A percentile compares a stretch with the other conserved stretches of the same genome.
Evolutionary conservation across 2,888 invertebrate species (phyloP).

Genomic region (Sturmia bella): DNA sequence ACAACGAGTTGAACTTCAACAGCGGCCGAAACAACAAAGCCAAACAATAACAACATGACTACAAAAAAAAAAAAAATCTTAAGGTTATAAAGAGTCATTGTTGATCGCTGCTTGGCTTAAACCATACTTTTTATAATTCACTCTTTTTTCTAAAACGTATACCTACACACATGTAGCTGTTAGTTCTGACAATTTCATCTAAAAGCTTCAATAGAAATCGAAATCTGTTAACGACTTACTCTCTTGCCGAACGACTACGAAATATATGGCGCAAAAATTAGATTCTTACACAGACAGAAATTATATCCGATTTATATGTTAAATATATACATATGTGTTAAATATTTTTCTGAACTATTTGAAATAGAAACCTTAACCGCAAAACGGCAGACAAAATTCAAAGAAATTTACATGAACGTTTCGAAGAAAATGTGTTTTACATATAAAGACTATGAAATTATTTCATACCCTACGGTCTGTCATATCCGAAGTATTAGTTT

Average conservation of each 20-base stretch:
- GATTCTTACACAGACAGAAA: constrained; percentile 9
- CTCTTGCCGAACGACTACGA: constrained; percentile 38
- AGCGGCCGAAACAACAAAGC: constrained; percentile 45
- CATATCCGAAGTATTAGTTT: no score
- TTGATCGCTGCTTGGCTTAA: constrained; percentile 29
- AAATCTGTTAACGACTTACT: not conserved
- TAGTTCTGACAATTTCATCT: not conserved
- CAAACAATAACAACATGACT: constrained; percentile 16
- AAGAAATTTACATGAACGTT: constrained; percentile 49
- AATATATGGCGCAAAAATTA: constrained; percentile 18
- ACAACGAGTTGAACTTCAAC: constrained; percentile 61
- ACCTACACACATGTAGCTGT: not conserved
- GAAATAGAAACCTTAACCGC: constrained; percentile 23
- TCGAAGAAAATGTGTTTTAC: constrained; percentile 12
- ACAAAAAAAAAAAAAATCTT: constrained; percentile 5
- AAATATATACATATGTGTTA: not conserved
- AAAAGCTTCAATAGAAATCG: not conserved
- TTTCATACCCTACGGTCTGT: not conserved
- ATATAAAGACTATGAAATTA: not conserved
- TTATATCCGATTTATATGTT: not conserved
- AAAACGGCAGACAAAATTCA: constrained; percentile 56
- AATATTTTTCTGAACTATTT: not conserved
- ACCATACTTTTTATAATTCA: not conserved
- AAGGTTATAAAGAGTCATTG: constrained; percentile 62
- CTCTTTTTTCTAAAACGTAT: constrained; percentile 23